Evolutionary conservation across 2,113 vertebrate species (phyloP).

Genomic region (Platysternon megacephalum): DNA sequence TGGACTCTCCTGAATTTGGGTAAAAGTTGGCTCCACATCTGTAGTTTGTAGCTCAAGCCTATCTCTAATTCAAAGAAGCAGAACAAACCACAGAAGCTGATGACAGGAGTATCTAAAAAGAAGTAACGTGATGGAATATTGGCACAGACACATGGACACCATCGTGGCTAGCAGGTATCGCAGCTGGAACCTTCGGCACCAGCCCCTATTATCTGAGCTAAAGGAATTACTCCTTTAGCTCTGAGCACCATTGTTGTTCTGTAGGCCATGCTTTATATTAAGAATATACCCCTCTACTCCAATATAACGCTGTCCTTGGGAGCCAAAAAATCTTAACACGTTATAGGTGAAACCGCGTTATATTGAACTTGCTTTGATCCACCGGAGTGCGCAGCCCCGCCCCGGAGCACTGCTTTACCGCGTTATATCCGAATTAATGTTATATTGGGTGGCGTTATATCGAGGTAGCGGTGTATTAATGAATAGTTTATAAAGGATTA

Average conservation of each 20-base stretch:
- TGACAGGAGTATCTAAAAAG: background rate
- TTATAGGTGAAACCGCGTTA: no score
- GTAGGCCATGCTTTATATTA: background rate
- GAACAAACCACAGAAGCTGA: background rate
- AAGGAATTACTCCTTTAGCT: background rate
- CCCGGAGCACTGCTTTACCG: no score
- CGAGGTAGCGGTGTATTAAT: no score
- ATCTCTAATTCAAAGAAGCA: background rate
- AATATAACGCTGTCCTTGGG: no score
- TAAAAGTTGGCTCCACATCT: no score
- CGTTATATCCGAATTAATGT: no score
- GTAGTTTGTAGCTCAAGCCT: background rate
- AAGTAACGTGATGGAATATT: background rate
- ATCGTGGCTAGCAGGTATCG: no score
- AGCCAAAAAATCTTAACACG: no score
- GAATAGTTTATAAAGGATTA: background rate
- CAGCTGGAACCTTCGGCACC: background rate
- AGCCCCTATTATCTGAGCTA: background rate
- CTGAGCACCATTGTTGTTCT: background rate
- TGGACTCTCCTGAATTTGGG: background rate
- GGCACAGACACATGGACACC: background rate
- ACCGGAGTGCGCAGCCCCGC: no score
- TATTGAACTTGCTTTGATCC: no score
- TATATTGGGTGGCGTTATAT: no score
- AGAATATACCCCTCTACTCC: no score